Evolutionary conservation across 2,113 vertebrate genomes (phyloP).

Genomic region (Gavialis gangeticus): DNA sequence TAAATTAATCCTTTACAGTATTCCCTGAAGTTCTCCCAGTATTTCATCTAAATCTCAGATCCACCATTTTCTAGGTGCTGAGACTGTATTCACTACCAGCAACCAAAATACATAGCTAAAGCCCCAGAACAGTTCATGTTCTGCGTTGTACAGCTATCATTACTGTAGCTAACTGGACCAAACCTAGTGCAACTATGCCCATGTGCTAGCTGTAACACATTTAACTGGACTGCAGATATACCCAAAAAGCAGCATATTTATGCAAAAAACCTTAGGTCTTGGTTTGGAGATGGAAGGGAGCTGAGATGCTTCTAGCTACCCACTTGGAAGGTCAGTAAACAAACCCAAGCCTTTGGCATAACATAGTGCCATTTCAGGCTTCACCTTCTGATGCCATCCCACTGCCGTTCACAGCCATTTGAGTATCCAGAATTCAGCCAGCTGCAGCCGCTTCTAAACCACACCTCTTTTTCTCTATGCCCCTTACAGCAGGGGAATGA

Average conservation of each 20-base stretch:
- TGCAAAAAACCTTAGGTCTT: not conserved
- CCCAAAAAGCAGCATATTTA: not conserved
- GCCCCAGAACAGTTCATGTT: too few relatives aligned
- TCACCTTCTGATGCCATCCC: not conserved
- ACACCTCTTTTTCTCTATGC: not conserved
- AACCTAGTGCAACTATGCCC: too few relatives aligned
- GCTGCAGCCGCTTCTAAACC: not conserved
- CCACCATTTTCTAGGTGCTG: not conserved
- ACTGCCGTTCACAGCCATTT: rapidly evolving
- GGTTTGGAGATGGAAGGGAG: not conserved
- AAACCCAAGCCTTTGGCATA: not conserved
- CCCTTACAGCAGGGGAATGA: not conserved
- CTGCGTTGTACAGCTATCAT: too few relatives aligned
- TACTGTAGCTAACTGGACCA: too few relatives aligned
- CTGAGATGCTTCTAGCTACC: not conserved
- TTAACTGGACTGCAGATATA: too few relatives aligned
- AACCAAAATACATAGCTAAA: not conserved
- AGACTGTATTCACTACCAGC: not conserved
- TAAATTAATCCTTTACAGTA: not conserved
- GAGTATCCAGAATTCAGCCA: not conserved
- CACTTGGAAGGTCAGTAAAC: not conserved
- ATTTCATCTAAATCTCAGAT: not conserved
- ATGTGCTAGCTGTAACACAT: too few relatives aligned
- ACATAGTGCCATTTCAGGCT: not conserved
- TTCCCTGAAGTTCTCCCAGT: not conserved